Conservation (phyloP, 2,888 invertebrate genomes). For the Schizotus pectinicornis region DNA sequence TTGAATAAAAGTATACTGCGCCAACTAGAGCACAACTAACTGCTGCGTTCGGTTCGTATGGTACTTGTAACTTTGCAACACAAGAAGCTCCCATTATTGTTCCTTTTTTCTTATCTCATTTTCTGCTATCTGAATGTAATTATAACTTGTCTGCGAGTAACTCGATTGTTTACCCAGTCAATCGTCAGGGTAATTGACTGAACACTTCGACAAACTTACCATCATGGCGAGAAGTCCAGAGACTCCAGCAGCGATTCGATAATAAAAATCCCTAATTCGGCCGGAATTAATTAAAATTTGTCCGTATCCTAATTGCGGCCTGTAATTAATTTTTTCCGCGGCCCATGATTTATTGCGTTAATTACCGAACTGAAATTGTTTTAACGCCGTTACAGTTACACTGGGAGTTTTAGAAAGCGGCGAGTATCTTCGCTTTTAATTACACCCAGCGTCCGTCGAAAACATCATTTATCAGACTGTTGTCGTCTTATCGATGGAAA, state of each 20-base stretch:
- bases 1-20: constrained; percentile 7
- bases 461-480: constrained; percentile 1
- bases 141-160: too few species aligned
- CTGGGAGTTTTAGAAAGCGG: not conserved
- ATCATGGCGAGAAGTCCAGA: too few species aligned
- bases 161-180: too few species aligned
- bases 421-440: too few species aligned
- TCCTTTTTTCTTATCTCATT: too few species aligned
- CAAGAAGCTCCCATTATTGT: not conserved
- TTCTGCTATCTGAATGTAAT: too few species aligned
- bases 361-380: constrained; percentile 1
- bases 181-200: too few species aligned
- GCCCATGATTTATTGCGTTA: constrained; percentile 1
- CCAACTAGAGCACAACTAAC: constrained; percentile 8
- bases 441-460: too few species aligned
- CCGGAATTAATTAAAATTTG: constrained; percentile 1
- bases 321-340: not conserved
- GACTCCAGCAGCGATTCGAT: too few species aligned
- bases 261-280: too few species aligned
- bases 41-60: not conserved
- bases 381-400: not conserved
- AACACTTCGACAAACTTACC: too few species aligned
- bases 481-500: constrained; percentile 12
- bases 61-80: not conserved
- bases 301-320: not conserved